Evolutionary conservation across 1,140 invertebrate genomes (phyloP).

Genomic region (Drosophila fuyamai): DNA sequence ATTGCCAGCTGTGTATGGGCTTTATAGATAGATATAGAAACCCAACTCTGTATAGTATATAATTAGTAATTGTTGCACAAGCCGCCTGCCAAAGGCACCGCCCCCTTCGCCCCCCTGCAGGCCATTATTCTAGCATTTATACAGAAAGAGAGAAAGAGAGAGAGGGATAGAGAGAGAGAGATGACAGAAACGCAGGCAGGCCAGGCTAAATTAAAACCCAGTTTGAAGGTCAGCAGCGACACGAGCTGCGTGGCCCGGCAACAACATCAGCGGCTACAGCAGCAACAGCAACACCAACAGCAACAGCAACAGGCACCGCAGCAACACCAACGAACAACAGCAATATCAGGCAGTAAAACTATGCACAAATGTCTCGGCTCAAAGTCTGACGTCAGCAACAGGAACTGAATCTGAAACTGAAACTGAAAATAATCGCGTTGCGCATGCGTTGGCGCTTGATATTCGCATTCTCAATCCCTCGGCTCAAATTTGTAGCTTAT

Average conservation of each 20-base stretch:
- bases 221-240: slow-evolving; percentile 77
- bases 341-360: slow-evolving; percentile 47
- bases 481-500: slow-evolving; percentile 4
- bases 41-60: slow-evolving; percentile 66
- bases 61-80: slow-evolving; percentile 83
- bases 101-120: slow-evolving; percentile 3
- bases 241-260: slow-evolving; percentile 77
- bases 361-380: slow-evolving; percentile 55
- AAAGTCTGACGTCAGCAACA: slow-evolving; percentile 44
- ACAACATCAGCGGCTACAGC: slow-evolving; percentile 35
- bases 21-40: slow-evolving; percentile 51
- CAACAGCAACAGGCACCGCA: background rate
- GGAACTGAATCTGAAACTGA: slow-evolving; percentile 45
- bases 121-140: slow-evolving; percentile 63
- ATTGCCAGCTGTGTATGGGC: slow-evolving; percentile 65
- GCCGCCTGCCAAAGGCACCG: slow-evolving; percentile 55
- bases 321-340: slow-evolving; percentile 7
- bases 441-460: slow-evolving; percentile 45
- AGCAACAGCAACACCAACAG: slow-evolving; percentile 12
- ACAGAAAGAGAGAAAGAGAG: slow-evolving; percentile 23
- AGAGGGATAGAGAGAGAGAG: slow-evolving; percentile 29
- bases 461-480: slow-evolving; percentile 24
- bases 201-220: slow-evolving; percentile 78
- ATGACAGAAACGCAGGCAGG: slow-evolving; percentile 65
- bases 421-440: slow-evolving; percentile 47